Percentiles rank a stretch among this genome's conserved stretches.
These are phyloP conservation scores for Elaeidobius kamerunicus DNA, from an alignment of 2,888 invertebrate species.

Conservation along the genomic window DNA sequence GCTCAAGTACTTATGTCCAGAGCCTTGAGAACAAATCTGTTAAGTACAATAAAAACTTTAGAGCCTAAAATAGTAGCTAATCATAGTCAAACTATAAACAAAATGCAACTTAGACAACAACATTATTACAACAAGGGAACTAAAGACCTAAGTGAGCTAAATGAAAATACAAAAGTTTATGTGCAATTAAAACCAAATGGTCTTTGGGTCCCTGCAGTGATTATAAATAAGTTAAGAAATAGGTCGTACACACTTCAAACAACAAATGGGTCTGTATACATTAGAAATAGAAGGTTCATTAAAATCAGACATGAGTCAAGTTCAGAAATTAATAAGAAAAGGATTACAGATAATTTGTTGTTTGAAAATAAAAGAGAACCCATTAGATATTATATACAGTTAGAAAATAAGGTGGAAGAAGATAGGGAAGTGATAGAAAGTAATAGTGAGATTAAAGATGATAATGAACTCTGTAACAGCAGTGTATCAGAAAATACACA, in stretches of 20 bases:
- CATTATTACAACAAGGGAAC: not conserved
- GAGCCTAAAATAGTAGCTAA: constrained; percentile 6
- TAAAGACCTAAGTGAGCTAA: not conserved
- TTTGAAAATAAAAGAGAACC: not conserved
- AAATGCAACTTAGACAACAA: not conserved
- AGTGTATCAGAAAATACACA: not conserved
- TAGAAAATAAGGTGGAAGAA: not conserved
- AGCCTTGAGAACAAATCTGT: not conserved
- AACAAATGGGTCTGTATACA: not conserved
- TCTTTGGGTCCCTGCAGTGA: not conserved
- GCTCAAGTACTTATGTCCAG: constrained; percentile 3
- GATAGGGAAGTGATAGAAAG: not conserved
- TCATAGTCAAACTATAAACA: too few relatives aligned
- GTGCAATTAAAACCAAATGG: not conserved
- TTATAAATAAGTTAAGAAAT: not conserved
- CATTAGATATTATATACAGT: not conserved
- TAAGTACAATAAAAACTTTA: not conserved
- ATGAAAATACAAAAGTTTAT: not conserved
- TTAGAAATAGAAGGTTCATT: not conserved
- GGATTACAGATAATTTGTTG: not conserved
- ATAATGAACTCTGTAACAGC: not conserved
- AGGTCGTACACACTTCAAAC: not conserved
- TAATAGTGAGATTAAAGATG: not conserved
- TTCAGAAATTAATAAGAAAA: not conserved
- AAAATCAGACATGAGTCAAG: not conserved